Conservation (phyloP, 1,140 invertebrate genomes). For the Zaprionus camerounensis region DNA sequence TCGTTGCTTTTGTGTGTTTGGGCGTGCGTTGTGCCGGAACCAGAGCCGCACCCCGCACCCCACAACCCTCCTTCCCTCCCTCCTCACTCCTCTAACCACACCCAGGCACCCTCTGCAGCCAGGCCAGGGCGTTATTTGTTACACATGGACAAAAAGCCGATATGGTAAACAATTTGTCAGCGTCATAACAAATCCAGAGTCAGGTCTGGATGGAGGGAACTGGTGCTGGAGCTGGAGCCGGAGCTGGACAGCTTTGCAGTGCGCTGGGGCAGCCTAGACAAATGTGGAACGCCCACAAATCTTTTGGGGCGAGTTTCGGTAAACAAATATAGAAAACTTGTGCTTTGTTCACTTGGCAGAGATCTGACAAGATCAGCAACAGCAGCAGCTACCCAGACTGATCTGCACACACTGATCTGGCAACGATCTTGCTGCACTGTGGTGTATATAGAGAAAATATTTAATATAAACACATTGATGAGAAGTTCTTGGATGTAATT, state of each 20-base stretch:
- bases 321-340: conserved; percentile 39
- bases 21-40: conserved; percentile 58
- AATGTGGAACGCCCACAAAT: conserved; percentile 41
- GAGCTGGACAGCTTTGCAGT: conserved; percentile 12
- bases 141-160: conserved; percentile 73
- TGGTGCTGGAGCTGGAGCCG: conserved; percentile 18
- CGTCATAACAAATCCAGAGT: conserved; percentile 54
- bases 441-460: background rate
- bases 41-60: background rate
- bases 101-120: background rate
- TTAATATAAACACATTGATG: too few relatives aligned
- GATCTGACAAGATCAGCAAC: background rate
- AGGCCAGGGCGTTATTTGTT: conserved; percentile 69
- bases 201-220: conserved; percentile 25
- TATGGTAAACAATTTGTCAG: conserved; percentile 81
- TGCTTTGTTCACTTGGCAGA: background rate
- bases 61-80: rapidly evolving
- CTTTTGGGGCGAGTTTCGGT: conserved; percentile 15
- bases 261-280: background rate
- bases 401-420: background rate
- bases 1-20: conserved; percentile 54
- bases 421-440: background rate
- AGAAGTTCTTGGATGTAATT: too few relatives aligned
- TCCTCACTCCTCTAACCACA: background rate
- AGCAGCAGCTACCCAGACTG: background rate